Conservation (phyloP, 1,140 invertebrate species). For the Galleria mellonella region DNA sequence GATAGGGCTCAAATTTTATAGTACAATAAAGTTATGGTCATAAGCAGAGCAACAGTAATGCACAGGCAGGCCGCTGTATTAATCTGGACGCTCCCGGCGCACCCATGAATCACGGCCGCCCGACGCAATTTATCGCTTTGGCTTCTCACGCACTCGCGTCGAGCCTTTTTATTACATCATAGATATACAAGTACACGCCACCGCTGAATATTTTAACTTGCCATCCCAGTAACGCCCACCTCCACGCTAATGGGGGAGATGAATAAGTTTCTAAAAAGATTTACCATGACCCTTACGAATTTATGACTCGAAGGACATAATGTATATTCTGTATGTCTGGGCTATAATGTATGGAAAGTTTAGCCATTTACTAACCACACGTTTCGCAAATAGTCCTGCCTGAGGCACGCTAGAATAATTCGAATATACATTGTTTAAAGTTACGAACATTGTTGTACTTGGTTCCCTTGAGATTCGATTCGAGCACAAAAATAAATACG, state of each 20-base stretch:
- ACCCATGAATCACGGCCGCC: constrained; percentile 13
- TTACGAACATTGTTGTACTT: too few species aligned
- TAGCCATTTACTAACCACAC: too few species aligned
- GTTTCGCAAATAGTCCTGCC: too few species aligned
- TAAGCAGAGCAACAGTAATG: background rate
- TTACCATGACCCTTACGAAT: background rate
- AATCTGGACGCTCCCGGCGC: constrained; percentile 5
- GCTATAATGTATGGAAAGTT: too few species aligned
- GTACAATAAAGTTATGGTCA: background rate
- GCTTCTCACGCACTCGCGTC: constrained; percentile 12
- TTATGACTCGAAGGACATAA: too few species aligned
- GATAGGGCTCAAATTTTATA: too few species aligned
- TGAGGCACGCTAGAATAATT: too few species aligned
- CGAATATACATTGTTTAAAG: too few species aligned
- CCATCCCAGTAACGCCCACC: background rate
- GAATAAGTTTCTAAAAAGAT: background rate
- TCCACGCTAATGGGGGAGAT: background rate
- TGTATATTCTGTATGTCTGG: too few species aligned
- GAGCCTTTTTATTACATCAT: constrained; percentile 2
- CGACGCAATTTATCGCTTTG: constrained; percentile 20
- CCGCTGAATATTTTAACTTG: background rate
- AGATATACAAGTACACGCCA: background rate
- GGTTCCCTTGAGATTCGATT: too few species aligned
- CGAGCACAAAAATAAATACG: too few species aligned
- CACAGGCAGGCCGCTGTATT: constrained; percentile 1